These are phyloP conservation scores for Indri indri DNA, from an alignment of 2,113 vertebrate species.

Conservation along the genomic window DNA sequence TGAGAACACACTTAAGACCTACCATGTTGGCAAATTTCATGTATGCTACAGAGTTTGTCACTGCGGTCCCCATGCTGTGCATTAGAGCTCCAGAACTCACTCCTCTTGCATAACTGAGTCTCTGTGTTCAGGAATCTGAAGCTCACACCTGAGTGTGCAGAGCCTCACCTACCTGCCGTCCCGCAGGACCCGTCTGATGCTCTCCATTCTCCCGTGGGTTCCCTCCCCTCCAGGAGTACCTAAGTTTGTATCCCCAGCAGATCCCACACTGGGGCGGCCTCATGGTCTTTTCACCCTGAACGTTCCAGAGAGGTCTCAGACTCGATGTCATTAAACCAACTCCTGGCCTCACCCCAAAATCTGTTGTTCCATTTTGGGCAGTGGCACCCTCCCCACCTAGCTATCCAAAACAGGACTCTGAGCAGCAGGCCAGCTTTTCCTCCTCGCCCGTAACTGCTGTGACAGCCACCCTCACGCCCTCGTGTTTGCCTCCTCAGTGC, in stretches of 20 bases:
- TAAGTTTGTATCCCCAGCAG: too few relatives aligned
- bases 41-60: rapidly evolving
- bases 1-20: neutral
- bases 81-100: too few relatives aligned
- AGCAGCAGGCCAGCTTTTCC: neutral
- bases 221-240: too few relatives aligned
- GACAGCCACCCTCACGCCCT: neutral
- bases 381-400: rapidly evolving
- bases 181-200: rapidly evolving
- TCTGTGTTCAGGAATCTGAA: too few relatives aligned
- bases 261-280: rapidly evolving
- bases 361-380: neutral
- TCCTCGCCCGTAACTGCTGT: rapidly evolving
- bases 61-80: rapidly evolving
- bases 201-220: neutral
- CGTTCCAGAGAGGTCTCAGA: neutral
- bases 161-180: rapidly evolving
- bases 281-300: neutral
- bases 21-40: neutral
- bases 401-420: neutral
- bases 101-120: too few relatives aligned
- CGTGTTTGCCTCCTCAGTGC: neutral
- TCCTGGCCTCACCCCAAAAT: neutral
- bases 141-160: neutral
- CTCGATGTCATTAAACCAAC: neutral